Conservation (phyloP, 1,140 invertebrate species). For the Saccostrea glomerata region DNA sequence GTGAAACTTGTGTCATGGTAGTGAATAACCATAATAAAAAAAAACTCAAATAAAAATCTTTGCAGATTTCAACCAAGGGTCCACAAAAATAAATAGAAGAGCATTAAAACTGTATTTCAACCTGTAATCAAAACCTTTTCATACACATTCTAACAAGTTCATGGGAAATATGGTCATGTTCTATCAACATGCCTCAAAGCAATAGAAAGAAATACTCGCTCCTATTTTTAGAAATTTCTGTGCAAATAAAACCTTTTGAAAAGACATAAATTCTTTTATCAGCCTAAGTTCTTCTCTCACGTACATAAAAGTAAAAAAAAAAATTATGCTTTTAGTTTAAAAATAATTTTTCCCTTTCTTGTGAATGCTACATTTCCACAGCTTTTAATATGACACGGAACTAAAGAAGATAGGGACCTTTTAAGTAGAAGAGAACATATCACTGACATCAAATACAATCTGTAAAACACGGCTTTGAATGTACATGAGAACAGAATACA, state of each 20-base stretch:
- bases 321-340: neutral
- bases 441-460: neutral
- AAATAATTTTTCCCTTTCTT: neutral
- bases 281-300: neutral
- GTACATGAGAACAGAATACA: neutral
- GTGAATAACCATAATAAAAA: conserved; percentile 7
- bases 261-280: neutral
- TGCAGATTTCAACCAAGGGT: neutral
- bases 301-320: neutral
- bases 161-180: neutral
- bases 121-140: neutral
- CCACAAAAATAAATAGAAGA: neutral
- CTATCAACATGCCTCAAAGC: neutral
- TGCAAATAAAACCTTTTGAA: neutral
- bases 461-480: conserved; percentile 24
- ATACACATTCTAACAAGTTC: neutral
- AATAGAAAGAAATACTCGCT: neutral
- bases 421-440: conserved; percentile 10
- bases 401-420: neutral
- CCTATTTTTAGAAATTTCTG: neutral
- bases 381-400: neutral
- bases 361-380: neutral
- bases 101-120: neutral
- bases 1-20: conserved; percentile 15
- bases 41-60: conserved; percentile 25